phyloP scores from a whole-genome alignment of 2,888 invertebrate genomes.

The Dynastes grantii region DNA sequence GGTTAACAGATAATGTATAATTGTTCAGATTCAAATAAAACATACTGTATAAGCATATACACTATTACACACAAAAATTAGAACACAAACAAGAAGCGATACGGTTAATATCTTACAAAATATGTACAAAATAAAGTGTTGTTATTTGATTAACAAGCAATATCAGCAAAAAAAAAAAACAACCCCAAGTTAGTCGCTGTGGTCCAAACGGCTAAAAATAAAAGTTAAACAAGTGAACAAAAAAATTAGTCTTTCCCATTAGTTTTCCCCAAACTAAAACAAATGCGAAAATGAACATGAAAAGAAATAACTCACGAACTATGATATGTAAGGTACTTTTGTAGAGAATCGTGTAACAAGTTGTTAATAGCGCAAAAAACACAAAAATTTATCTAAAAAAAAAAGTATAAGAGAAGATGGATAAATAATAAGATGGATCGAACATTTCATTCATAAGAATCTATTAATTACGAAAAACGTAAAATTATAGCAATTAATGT shows the following conservation, averaged over 20 bases:
- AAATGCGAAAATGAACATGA: constrained; percentile 57
- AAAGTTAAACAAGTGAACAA: constrained; percentile 19
- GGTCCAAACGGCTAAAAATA: neutral
- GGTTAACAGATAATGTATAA: no score
- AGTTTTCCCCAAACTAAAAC: constrained; percentile 67
- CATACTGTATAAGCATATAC: no score
- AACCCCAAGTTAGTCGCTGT: constrained; percentile 31
- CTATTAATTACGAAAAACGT: neutral
- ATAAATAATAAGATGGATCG: constrained; percentile 20
- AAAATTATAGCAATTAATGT: neutral
- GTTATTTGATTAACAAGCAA: constrained; percentile 21
- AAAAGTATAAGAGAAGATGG: no score
- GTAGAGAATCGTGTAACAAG: no score
- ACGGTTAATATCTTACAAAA: no score
- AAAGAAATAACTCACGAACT: neutral
- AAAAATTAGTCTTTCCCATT: constrained; percentile 69
- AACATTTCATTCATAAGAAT: constrained; percentile 6
- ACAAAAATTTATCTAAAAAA: constrained; percentile 1
- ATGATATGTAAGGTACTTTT: no score
- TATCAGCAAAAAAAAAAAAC: neutral
- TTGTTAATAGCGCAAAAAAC: constrained; percentile 38
- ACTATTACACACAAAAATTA: no score
- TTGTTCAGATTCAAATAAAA: no score
- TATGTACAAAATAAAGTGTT: neutral
- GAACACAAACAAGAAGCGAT: no score